A percentile compares a stretch with the other conserved stretches of the same genome.
These are phyloP conservation scores for Echiichthys vipera DNA, from an alignment of 2,797 vertebrate species.

Conservation along the genomic window DNA sequence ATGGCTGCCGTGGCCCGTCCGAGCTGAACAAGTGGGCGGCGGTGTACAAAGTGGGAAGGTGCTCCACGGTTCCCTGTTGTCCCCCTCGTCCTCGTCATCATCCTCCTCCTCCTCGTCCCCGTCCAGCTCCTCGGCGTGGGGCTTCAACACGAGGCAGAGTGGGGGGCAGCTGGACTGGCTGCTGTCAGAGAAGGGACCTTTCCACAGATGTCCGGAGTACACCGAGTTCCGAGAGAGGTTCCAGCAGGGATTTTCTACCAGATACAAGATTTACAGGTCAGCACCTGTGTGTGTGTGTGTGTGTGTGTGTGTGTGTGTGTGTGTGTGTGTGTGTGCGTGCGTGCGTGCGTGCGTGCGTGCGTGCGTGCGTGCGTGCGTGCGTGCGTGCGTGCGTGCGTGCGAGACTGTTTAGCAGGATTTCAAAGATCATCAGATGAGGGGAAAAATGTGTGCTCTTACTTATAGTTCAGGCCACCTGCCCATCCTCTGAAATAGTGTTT, in stretches of 20 bases:
- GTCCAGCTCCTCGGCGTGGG: slow-evolving; percentile 69
- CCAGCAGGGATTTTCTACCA: slow-evolving; percentile 96
- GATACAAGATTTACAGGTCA: slow-evolving; percentile 99
- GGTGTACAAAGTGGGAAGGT: slow-evolving; percentile 86
- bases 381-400: slow-evolving; percentile 14
- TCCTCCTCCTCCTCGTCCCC: slow-evolving; percentile 71
- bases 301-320: slow-evolving; percentile 9
- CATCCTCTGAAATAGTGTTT: neutral
- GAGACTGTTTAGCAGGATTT: neutral
- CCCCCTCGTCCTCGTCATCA: slow-evolving; percentile 65
- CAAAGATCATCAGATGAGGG: slow-evolving; percentile 2
- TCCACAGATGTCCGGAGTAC: slow-evolving; percentile 95
- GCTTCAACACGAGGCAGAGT: slow-evolving; percentile 75
- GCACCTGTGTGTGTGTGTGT: slow-evolving; percentile 44
- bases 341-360: slow-evolving; percentile 13
- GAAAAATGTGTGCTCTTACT: neutral
- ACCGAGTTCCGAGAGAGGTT: slow-evolving; percentile 94
- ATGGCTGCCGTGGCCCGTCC: slow-evolving; percentile 75
- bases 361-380: slow-evolving; percentile 52
- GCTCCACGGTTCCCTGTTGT: slow-evolving; percentile 72
- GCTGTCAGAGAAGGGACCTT: slow-evolving; percentile 95
- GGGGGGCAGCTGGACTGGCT: slow-evolving; percentile 94
- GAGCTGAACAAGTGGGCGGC: slow-evolving; percentile 66
- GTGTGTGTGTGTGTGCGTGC: slow-evolving; percentile 76
- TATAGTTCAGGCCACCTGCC: neutral